A percentile compares a stretch with the other conserved stretches of the same genome.
Conservation (phyloP, 2,797 vertebrate genomes). For the Macrochelys suwanniensis region DNA sequence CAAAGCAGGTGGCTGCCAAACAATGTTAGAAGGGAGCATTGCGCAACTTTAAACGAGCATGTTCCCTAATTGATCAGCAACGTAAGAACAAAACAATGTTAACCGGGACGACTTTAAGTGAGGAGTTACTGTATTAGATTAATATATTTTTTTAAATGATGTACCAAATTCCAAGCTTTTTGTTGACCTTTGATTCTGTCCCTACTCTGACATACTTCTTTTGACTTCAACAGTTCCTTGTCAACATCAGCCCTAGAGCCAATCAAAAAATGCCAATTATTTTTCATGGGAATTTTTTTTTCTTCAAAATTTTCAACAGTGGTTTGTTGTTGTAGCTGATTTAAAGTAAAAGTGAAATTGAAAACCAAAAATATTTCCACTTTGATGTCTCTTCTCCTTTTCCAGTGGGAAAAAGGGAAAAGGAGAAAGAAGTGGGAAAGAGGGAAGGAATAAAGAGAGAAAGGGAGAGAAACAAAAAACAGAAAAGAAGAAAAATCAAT, state of each 20-base stretch:
- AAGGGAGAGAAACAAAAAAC: background rate
- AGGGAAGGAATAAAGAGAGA: background rate
- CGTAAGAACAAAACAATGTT: too few species aligned
- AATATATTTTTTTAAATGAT: background rate
- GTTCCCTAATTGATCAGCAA: too few species aligned
- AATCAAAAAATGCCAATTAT: background rate
- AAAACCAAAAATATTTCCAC: background rate
- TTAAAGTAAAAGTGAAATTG: background rate
- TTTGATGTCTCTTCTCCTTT: background rate
- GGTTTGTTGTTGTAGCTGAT: background rate
- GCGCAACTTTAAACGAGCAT: too few species aligned
- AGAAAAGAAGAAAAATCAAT: background rate
- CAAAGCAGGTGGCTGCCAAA: too few species aligned
- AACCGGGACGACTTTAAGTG: too few species aligned
- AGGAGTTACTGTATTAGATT: background rate
- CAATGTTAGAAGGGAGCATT: too few species aligned
- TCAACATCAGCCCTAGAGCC: background rate
- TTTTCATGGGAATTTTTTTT: background rate
- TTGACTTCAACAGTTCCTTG: background rate
- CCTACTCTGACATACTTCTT: background rate
- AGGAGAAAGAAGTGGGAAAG: fast-evolving
- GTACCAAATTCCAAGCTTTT: background rate
- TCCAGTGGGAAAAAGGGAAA: background rate
- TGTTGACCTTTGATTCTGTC: background rate
- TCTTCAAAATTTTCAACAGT: background rate